These are phyloP conservation scores for Akabosia matsudoensis DNA, from an alignment of 1,140 invertebrate genomes.

Conservation along the genomic window DNA sequence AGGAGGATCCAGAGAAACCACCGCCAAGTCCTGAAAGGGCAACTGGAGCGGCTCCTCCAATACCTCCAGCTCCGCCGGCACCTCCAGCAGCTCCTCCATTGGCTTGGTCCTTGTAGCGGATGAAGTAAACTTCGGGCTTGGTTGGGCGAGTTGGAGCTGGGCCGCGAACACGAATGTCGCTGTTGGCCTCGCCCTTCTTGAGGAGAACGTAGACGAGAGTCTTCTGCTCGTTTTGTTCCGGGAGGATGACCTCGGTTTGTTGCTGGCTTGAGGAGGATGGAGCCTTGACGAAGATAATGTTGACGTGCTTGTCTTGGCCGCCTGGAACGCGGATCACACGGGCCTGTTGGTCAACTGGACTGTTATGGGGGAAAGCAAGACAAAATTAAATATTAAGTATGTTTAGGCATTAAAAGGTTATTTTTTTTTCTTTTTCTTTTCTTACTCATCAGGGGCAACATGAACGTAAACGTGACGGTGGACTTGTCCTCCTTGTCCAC, in stretches of 20 bases:
- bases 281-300: constrained; percentile 85
- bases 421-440: no score
- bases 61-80: background rate
- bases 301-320: constrained; percentile 57
- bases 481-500: background rate
- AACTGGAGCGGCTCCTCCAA: background rate
- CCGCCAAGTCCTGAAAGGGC: background rate
- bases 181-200: constrained; percentile 71
- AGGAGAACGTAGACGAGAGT: constrained; percentile 81
- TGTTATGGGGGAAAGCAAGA: no score
- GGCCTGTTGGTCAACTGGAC: constrained; percentile 7
- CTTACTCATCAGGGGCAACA: constrained; percentile 6
- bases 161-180: background rate
- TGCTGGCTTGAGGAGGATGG: constrained; percentile 71
- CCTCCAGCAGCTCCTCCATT: background rate
- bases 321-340: constrained; percentile 29
- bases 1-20: background rate
- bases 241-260: constrained; percentile 68
- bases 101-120: background rate
- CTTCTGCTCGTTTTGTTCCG: constrained; percentile 63
- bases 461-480: constrained; percentile 12
- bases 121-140: constrained; percentile 3
- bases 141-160: background rate
- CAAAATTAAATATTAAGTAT: no score
- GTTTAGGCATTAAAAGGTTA: no score